Base-by-base conservation (phyloP, 2,113 vertebrate species). In the Glareola pratincola region DNA sequence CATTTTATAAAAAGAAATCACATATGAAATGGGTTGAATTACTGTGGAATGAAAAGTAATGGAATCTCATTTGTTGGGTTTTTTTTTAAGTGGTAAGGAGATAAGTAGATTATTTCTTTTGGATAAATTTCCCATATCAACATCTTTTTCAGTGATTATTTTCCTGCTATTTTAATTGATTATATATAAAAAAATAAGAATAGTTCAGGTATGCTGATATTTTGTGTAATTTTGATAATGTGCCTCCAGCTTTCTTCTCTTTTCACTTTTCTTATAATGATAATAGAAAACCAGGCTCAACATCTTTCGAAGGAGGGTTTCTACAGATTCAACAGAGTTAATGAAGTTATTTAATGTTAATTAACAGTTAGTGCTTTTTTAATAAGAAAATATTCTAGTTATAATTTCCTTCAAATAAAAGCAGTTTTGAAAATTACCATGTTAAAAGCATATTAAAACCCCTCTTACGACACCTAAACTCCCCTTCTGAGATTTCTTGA, bases 1-100 rank as follows among this genome's bases (percentile, higher is more conserved):
- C 20, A 26, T 36, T 90, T 74, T 53, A 30, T 57, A 77, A 73
- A 96, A 82, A 45, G 2, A 77, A 97, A 96, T 97, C 86, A 59
- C 29, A 80, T 43, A 34, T 88, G 10, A 94, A 96, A 88, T 96
- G 26, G 12, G 21, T 85, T 86, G 53, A 68, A 72, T 67, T 59
- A 64, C 54, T 43, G 36, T 43, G 39, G 24, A 85, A 77, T 76
- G 37, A 62, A 74, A 93, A 95, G 20, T 63, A 39, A 79, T 24
- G 22, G 3, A 73, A 54, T 91, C 39, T 78, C 10, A 12, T 76
- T 32, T 51, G 12, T 51, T 51, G 24, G 22, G 6, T 1, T 3
- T 14, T 24, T 53, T 84, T 57, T 64, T 2, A 71, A 39, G 18
- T 54, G 16, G 27, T 81, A 37, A 54, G 21, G 54, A 53, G 8